Conservation (phyloP, 2,797 vertebrate species). For the Iguana delicatissima region DNA sequence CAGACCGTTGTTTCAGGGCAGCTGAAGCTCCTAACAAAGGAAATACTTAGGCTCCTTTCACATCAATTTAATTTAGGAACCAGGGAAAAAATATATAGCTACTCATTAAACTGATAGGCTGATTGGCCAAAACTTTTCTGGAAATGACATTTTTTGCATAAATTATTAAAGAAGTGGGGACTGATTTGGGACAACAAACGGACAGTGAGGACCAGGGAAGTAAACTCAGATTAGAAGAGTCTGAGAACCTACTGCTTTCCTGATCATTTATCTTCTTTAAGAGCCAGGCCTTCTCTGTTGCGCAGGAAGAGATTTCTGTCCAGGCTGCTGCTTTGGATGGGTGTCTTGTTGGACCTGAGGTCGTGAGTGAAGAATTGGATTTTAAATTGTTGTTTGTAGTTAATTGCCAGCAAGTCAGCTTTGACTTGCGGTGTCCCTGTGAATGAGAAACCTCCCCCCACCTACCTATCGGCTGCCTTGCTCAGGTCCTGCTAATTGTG, state of each 20-base stretch:
- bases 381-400: neutral
- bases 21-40: neutral
- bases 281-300: neutral
- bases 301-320: neutral
- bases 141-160: neutral
- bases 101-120: too few species aligned
- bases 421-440: too few species aligned
- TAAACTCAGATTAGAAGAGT: neutral
- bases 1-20: neutral
- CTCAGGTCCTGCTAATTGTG: too few species aligned
- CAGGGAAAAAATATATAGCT: neutral
- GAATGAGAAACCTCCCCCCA: too few species aligned
- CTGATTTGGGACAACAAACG: neutral
- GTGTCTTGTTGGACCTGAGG: neutral
- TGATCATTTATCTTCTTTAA: neutral
- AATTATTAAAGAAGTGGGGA: neutral
- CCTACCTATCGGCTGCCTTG: too few species aligned
- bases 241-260: neutral
- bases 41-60: neutral
- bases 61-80: neutral
- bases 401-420: too few species aligned
- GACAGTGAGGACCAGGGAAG: neutral
- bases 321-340: neutral
- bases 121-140: neutral
- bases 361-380: neutral